Evolutionary conservation across 2,797 vertebrate genomes (phyloP), one percentile per base, ranked within the genome.

Genomic region (Lithobates sylvaticus): DNA sequence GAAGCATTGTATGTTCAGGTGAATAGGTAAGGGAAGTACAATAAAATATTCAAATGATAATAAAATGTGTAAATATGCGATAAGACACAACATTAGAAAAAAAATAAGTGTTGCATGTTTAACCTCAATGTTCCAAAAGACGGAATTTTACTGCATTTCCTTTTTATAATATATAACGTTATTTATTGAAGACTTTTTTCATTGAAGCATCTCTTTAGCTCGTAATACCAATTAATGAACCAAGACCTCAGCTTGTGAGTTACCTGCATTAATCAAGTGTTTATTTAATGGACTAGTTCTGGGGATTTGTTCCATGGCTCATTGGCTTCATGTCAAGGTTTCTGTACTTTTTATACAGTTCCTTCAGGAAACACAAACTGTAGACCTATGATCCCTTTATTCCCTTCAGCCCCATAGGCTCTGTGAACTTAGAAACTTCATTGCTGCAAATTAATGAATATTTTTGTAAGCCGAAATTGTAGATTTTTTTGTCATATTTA

Each of bases 201-300:
- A 65, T 65, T 65, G 23, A 65, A 26, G 61, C n/a, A 64, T 21
- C 61, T 21, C 68, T 13, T 39, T 76, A 74, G 69, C 27, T 78
- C 79, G 64, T 73, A 10, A 65, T 83, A 32, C 81, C 71, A 83
- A 58, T 83, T 83, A 79, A 87, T 79, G 86, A 78, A 69, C 69
- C 86, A 69, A 78, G 81, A 78, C 69, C 64, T 73, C 76, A 74
- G 61, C 76, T 42, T 79, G 61, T 81, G 73, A 83, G 69, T 73
- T 78, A 69, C 29, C 44, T n/a, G 16, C 81, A 87, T 83, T 42
- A 83, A 83, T 83, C 86, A 83, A 78, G 68, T 39, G 44, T 83
- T 79, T 83, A 83, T 87, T 72, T 87, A 87, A 87, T 87, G 86
- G 76, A 69, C 61, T 87, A 21, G 71, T 78, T 78, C 86, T 47